Base-by-base conservation (phyloP, 2,113 vertebrate genomes). In the Tauraco erythrolophus region DNA sequence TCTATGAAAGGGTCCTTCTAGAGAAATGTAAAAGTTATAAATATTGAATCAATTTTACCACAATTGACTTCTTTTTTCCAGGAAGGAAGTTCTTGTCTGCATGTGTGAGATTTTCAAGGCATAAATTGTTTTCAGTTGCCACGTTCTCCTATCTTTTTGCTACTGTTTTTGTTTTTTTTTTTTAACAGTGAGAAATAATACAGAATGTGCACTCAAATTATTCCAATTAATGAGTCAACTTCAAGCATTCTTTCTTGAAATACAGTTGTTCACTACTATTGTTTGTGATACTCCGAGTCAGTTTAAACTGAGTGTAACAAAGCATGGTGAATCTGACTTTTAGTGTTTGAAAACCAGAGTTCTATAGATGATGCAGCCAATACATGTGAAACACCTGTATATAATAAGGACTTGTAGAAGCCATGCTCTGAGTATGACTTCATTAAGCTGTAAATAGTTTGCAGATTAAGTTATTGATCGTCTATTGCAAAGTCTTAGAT, bases 391-490 rank as follows among this genome's bases (percentile, higher is more conserved):
- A 84, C 33, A 35, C 22, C 22, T 43, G 9, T 43, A 43, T 43
- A 43, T 43, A 43, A 43, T 43, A 43, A 43, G 41, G 41, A 43
- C 41, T 53, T 53, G 25, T 28, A 53, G 51, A 53, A 53, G 51
- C 51, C 25, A 28, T 53, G 51, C 51, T 53, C 51, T 53, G 51
- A 7, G 27, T 28, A 53, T 53, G 27, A 53, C 51, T 28, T 53
- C 51, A 53, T 53, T 53, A 23, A 28, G 28, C 23, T 53, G 25
- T 14, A 28, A 28, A 28, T 53, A 27, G 21, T 19, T 78, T 92
- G 60, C n/a, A 84, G 57, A 78, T 81, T 78, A 62, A 84, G 24
- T 78, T 94, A 75, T 70, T 70, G 45, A 84, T 89, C 14, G 37
- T 48, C 39, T 93, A 94, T 84, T 88, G 35, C 60, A 65, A 51